phyloP scores from a whole-genome alignment of 2,113 vertebrate genomes.

The Empidonax traillii region DNA sequence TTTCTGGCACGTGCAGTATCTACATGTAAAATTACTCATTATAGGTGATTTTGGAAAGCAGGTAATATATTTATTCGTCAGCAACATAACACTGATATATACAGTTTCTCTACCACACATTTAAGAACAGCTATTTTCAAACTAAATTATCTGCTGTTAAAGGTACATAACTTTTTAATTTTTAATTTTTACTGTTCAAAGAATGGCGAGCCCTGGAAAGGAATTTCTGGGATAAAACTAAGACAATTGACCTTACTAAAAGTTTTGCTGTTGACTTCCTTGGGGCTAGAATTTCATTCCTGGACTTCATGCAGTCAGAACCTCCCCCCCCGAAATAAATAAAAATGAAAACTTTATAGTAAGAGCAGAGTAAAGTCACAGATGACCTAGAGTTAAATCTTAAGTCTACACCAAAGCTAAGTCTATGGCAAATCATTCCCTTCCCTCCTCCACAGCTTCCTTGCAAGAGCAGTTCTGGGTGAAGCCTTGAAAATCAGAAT shows the following conservation, averaged over 20 bases:
- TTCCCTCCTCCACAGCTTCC: background rate
- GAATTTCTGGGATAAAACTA: background rate
- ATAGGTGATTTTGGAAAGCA: background rate
- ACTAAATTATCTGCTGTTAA: background rate
- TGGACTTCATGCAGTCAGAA: background rate
- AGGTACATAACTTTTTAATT: background rate
- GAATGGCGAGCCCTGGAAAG: background rate
- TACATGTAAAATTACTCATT: background rate
- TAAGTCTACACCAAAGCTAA: background rate
- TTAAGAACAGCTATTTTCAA: background rate
- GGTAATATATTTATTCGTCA: background rate
- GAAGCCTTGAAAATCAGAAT: background rate
- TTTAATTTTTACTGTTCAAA: background rate
- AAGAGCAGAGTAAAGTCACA: background rate
- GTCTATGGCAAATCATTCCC: background rate
- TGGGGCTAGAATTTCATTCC: background rate
- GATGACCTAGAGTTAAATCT: background rate
- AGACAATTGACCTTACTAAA: background rate
- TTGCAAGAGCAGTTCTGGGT: background rate
- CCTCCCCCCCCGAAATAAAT: background rate
- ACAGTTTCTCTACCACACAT: background rate
- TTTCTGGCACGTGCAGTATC: background rate
- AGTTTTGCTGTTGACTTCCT: background rate
- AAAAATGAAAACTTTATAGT: background rate
- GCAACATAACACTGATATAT: background rate